Evolutionary conservation across 1,140 invertebrate species (phyloP), one percentile per base, ranked within the genome.

Genomic region (Apis dorsata): DNA sequence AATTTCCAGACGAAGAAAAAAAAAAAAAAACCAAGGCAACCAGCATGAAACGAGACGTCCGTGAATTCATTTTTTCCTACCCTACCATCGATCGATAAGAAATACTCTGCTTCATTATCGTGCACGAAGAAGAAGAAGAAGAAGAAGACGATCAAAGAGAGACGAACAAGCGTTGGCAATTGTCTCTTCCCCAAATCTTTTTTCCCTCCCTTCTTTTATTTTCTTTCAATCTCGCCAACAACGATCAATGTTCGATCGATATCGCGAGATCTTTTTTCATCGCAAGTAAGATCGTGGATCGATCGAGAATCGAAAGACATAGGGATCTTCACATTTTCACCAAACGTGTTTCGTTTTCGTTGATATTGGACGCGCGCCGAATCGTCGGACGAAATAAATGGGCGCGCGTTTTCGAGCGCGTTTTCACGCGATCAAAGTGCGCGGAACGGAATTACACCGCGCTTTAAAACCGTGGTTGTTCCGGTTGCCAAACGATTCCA

Each of bases 11-110:
- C 15, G 77, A 65, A 11, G 17, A 8, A 57, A 8, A 57, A 17
- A 57, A 7, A 57, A 17, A 79, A 76, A 81, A n/a, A 62, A 11
- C n/a, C 11, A 34, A 34, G 57, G 34, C 60, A 78, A 34, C 24
- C 44, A 59, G 65, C 71, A 66, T 82, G 71, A 88, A 87, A 83
- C 79, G 72, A 68, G 71, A 75, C 75, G 78, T 75, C 51, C 74
- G 75, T 83, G 81, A 77, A 87, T 79, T 88, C 74, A 65, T 73
- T 71, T 71, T 79, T 72, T 76, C 34, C 34, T 34, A 34, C 34
- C 13, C 12, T 49, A 5, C 28, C 53, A 74, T 55, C 66, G 86
- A 72, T 69, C 62, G 68, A 77, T 59, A 53, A 49, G 59, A 57
- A 57, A 79, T 78, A 51, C 34, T 66, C 65, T 49, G 44, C 49